phyloP scores from a whole-genome alignment of 2,113 vertebrate species.

The Irena cyanogastra region DNA sequence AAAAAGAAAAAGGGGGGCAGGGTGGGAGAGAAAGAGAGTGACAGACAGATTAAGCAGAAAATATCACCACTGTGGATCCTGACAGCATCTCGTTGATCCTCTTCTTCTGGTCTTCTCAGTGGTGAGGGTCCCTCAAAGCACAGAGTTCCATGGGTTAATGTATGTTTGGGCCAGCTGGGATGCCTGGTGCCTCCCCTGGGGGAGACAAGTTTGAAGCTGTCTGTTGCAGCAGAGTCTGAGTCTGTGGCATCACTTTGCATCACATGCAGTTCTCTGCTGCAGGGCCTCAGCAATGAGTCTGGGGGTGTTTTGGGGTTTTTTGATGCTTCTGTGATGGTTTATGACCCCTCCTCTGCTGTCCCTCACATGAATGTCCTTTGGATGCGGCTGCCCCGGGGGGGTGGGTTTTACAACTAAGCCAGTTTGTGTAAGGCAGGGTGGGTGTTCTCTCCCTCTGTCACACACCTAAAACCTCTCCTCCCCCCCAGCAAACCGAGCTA shows the following conservation, averaged over 20 bases:
- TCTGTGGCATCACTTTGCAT: neutral
- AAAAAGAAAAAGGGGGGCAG: neutral
- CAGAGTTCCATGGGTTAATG: neutral
- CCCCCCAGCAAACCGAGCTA: fast-evolving
- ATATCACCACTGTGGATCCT: neutral
- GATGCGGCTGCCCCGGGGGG: too few species aligned
- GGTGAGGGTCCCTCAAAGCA: neutral
- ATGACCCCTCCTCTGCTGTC: neutral
- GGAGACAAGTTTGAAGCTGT: too few species aligned
- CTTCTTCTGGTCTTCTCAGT: neutral
- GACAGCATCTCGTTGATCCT: neutral
- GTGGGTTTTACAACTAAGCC: neutral
- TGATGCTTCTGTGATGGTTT: neutral
- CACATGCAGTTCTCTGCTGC: neutral
- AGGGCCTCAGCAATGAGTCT: neutral
- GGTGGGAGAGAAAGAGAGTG: neutral
- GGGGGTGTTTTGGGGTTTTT: neutral
- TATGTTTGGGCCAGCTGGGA: neutral
- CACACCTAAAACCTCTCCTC: neutral
- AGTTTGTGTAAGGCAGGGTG: neutral
- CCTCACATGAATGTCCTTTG: neutral
- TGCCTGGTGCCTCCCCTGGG: neutral
- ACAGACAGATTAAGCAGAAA: neutral
- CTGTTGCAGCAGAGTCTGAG: neutral
- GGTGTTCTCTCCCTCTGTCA: neutral